Evolutionary conservation across 2,113 vertebrate genomes (phyloP).

Genomic region (Alectura lathami): DNA sequence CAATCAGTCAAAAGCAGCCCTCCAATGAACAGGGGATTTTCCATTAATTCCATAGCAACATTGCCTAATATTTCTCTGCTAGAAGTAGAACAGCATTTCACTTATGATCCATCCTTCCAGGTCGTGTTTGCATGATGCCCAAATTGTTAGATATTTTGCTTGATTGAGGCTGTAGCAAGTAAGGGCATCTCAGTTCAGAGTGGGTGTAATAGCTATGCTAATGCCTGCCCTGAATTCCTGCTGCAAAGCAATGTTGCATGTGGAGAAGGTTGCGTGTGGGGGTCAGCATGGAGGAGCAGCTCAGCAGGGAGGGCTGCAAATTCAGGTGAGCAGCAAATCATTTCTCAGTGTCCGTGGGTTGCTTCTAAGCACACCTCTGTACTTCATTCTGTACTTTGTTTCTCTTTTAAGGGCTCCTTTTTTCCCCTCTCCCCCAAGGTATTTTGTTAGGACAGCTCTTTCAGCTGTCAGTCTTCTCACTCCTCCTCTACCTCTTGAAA

Average conservation of each 20-base stretch:
- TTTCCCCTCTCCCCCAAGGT: background rate
- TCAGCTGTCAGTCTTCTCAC: background rate
- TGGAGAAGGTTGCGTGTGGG: background rate
- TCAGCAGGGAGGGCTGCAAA: background rate
- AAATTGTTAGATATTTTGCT: rapidly evolving
- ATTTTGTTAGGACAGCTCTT: background rate
- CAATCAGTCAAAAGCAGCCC: background rate
- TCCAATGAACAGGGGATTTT: background rate
- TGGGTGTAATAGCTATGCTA: background rate
- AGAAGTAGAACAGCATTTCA: background rate
- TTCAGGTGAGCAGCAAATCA: background rate
- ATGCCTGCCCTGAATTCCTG: background rate
- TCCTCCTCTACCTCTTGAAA: background rate
- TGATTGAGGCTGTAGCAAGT: background rate
- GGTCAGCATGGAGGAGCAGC: background rate
- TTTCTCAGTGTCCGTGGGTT: background rate
- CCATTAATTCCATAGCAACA: background rate
- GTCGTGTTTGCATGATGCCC: background rate
- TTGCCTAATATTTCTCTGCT: background rate
- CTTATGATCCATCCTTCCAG: background rate
- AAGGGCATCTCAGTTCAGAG: background rate
- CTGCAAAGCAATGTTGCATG: background rate
- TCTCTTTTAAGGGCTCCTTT: background rate
- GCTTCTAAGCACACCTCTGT: background rate
- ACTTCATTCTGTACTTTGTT: background rate